phyloP scores from a whole-genome alignment of 2,888 invertebrate species.

The Metacarcinus magister region DNA sequence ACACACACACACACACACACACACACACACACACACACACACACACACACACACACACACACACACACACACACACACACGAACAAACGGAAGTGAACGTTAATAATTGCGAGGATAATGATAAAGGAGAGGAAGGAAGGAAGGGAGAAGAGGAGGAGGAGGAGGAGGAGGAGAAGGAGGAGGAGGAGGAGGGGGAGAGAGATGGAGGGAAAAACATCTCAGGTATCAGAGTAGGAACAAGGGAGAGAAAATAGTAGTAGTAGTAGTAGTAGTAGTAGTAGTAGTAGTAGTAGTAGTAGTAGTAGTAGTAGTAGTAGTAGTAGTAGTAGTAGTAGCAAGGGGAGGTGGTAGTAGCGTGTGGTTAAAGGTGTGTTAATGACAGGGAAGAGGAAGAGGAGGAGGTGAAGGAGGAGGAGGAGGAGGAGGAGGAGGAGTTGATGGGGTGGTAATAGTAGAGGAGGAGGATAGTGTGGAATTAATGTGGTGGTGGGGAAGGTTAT shows the following conservation, averaged over 20 bases:
- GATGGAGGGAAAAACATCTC: not conserved
- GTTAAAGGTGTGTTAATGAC: not conserved
- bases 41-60: not conserved
- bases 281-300: not conserved
- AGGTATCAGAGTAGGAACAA: not conserved
- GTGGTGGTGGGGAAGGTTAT: too few species aligned
- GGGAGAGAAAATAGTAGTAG: not conserved
- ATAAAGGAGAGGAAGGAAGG: not conserved
- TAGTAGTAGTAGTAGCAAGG: not conserved
- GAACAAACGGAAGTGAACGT: not conserved
- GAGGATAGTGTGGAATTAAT: not conserved
- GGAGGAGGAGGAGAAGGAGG: not conserved
- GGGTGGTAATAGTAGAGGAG: not conserved
- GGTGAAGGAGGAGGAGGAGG: not conserved
- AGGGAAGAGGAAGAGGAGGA: not conserved
- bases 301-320: not conserved
- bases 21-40: constrained; percentile 43
- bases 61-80: not conserved
- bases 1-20: constrained; percentile 16
- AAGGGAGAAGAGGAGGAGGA: not conserved
- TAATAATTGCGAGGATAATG: not conserved
- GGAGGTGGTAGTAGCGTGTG: not conserved
- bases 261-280: not conserved
- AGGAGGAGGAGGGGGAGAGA: too few species aligned
- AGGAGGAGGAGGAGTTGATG: not conserved